Evolutionary conservation across 2,888 invertebrate species (phyloP).

Genomic region (Rapana venosa): DNA sequence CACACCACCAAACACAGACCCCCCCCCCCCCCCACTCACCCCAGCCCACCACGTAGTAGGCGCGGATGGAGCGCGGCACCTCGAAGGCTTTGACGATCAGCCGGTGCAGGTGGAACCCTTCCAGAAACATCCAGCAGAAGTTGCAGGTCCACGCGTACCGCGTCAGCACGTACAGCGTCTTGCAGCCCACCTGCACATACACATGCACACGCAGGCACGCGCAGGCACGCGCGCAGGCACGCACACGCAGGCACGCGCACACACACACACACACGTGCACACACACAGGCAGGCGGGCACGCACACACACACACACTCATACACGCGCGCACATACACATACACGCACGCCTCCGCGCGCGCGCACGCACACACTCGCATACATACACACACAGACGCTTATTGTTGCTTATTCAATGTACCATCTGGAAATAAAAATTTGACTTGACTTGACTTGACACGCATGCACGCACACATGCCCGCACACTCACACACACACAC

Average conservation of each 20-base stretch:
- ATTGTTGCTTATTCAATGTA: no score
- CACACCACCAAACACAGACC: no score
- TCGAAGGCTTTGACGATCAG: conserved; percentile 75
- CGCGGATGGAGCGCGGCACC: conserved; percentile 66
- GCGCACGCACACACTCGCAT: no score
- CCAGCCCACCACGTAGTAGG: conserved; percentile 73
- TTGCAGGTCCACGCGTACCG: conserved; percentile 68
- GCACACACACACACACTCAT: neutral
- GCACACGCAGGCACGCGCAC: neutral
- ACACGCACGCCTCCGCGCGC: no score
- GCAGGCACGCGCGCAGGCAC: neutral
- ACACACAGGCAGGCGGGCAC: neutral
- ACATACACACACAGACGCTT: no score
- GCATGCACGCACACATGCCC: neutral
- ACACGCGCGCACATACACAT: no score
- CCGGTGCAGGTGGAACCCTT: conserved; percentile 74
- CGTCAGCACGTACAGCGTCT: conserved; percentile 67
- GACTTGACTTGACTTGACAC: no score
- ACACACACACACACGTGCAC: conserved; percentile 2
- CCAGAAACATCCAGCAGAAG: conserved; percentile 76
- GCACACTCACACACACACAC: neutral
- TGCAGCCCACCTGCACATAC: conserved; percentile 66
- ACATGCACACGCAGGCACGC: neutral
- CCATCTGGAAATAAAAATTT: no score
- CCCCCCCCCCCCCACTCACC: conserved; percentile 53